A percentile compares a stretch with the other conserved stretches of the same genome.
These are phyloP conservation scores for Acronicta leporina DNA, from an alignment of 2,888 invertebrate genomes.

Conservation along the genomic window DNA sequence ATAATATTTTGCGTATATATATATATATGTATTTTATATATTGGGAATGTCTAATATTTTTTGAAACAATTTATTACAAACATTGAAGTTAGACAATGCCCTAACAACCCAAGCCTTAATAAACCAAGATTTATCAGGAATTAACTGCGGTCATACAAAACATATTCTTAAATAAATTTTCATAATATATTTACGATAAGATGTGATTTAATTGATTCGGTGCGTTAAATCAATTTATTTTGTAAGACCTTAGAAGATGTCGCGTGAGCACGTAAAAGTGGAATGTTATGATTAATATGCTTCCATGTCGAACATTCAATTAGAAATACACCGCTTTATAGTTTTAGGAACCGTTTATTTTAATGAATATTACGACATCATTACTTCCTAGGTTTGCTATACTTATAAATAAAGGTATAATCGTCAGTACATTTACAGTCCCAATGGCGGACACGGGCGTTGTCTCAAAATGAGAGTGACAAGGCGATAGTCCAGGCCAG, in stretches of 20 bases:
- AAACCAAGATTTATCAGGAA: background rate
- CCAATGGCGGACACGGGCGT: too few species aligned
- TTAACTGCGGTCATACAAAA: conserved; percentile 16
- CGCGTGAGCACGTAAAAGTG: background rate
- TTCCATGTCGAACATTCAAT: conserved; percentile 12
- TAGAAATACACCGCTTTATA: conserved; percentile 2
- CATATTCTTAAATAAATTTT: conserved; percentile 29
- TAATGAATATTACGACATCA: too few species aligned
- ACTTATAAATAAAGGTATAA: too few species aligned
- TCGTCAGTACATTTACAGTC: too few species aligned
- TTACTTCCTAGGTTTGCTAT: too few species aligned
- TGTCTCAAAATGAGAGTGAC: too few species aligned
- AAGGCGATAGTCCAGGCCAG: too few species aligned
- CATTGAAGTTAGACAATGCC: too few species aligned
- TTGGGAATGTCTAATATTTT: too few species aligned
- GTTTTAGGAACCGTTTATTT: background rate
- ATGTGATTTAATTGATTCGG: conserved; percentile 30
- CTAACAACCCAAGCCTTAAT: background rate
- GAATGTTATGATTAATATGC: conserved; percentile 22
- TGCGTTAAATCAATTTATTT: conserved; percentile 44
- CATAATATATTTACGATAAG: conserved; percentile 36
- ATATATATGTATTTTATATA: too few species aligned
- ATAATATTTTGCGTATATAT: too few species aligned
- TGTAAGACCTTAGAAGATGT: conserved; percentile 24
- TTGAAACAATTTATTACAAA: too few species aligned